Evolutionary conservation across 2,113 vertebrate genomes (phyloP), one percentile per base, ranked within the genome.

Genomic region (Sinosuthora webbiana): DNA sequence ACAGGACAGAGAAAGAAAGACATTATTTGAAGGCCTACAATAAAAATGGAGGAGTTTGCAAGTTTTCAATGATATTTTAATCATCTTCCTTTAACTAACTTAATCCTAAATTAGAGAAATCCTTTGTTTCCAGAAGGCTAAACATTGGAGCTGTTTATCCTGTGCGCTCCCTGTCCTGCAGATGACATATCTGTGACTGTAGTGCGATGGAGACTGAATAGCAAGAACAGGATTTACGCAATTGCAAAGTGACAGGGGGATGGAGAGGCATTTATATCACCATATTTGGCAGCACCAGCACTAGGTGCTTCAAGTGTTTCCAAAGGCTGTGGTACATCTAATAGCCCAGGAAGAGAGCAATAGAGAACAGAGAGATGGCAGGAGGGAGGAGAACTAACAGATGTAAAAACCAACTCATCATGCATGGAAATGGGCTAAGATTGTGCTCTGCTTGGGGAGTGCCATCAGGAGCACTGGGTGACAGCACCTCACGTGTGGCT

Each of bases 361-460:
- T 1, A 47, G 30, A 75, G 65, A 82, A 37, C 3, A 14, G 7
- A 44, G 35, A 76, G 9, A 21, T 35, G 14, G 41, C 0, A 4
- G 37, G 11, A 87, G 39, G 7, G 21, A 69, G 27, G 22, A 47
- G 15, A 17, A 52, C 10, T 19, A 70, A 13, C 2, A 21, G 9
- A 15, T 10, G 35, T 13, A 11, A 69, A 93, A 68, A 47, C 0
- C 21, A 52, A 15, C 11, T 24, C 30, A 6, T 7, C 5, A 1
- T 3, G 7, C 0, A 0, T 4, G 17, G 55, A 45, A 80, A 74
- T 4, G 9, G 17, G 41, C n/a, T 84, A 11, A 47, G 44, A 31
- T 0, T 16, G 27, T 10, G 31, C 11, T 2, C 3, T 3, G 8
- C 11, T 60, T 3, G 6, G 56, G 47, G 1, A 25, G 27, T 1